Conservation (phyloP, 2,888 invertebrate genomes). For the Hyles lineata region DNA sequence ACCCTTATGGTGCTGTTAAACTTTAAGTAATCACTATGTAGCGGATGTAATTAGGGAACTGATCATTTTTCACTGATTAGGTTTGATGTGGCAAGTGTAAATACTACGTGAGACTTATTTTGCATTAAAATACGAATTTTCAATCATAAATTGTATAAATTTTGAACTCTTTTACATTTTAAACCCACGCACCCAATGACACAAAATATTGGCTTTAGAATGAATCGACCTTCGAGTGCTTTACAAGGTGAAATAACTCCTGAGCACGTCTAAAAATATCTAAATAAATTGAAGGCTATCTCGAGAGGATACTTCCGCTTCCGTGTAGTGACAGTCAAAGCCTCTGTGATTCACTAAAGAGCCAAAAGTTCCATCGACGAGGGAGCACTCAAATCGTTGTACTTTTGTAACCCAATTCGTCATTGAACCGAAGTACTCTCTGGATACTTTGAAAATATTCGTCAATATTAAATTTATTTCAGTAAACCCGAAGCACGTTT, state of each 20-base stretch:
- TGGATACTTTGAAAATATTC: neutral
- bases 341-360: slow-evolving; percentile 55
- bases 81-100: too few relatives aligned
- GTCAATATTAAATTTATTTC: neutral
- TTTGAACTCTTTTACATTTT: too few relatives aligned
- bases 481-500: neutral
- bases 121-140: too few relatives aligned
- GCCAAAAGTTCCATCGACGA: slow-evolving; percentile 61
- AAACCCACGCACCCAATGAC: too few relatives aligned
- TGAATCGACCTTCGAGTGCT: neutral
- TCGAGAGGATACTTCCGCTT: slow-evolving; percentile 34
- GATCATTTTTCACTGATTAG: too few relatives aligned
- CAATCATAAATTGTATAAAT: too few relatives aligned
- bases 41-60: too few relatives aligned
- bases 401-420: slow-evolving; percentile 55
- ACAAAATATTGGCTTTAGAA: neutral
- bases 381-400: slow-evolving; percentile 63
- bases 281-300: slow-evolving; percentile 10
- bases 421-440: slow-evolving; percentile 16
- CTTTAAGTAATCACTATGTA: neutral
- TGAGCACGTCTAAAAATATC: slow-evolving; percentile 3
- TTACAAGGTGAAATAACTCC: neutral
- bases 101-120: too few relatives aligned
- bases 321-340: slow-evolving; percentile 55
- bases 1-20: neutral